These are phyloP conservation scores for Rhamnusium bicolor DNA, from an alignment of 2,888 invertebrate genomes.

Conservation along the genomic window DNA sequence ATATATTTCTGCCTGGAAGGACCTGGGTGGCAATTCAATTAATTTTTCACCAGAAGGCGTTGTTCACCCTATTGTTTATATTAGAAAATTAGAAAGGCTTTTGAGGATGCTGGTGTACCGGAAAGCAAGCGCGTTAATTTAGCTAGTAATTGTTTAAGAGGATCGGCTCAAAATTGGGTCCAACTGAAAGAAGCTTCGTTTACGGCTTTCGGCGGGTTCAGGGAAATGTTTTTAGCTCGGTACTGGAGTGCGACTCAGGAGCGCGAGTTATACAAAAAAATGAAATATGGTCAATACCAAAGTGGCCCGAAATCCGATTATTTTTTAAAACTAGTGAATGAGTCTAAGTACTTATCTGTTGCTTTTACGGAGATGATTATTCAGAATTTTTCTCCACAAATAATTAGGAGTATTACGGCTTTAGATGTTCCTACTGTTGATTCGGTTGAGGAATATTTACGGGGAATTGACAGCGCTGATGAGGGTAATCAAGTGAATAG, in stretches of 20 bases:
- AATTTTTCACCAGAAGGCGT: neutral
- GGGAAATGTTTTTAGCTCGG: conserved; percentile 22
- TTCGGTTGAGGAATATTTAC: neutral
- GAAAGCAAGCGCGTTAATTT: neutral
- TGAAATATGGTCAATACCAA: conserved; percentile 1
- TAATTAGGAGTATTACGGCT: neutral
- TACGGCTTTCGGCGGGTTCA: conserved; percentile 14
- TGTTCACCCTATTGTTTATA: neutral
- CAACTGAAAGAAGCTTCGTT: conserved; percentile 9
- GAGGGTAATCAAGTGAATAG: too few relatives aligned
- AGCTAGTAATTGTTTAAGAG: conserved; percentile 6
- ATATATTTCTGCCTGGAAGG: conserved; percentile 4
- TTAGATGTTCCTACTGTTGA: neutral
- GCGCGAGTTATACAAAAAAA: neutral
- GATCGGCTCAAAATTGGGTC: conserved; percentile 28
- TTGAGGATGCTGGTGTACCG: conserved; percentile 22
- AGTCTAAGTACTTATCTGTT: neutral
- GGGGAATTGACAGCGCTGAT: too few relatives aligned
- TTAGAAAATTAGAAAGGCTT: conserved; percentile 22
- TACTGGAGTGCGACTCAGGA: conserved; percentile 14
- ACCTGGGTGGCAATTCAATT: neutral
- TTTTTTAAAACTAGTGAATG: neutral
- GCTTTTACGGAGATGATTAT: neutral
- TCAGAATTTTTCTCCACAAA: neutral
- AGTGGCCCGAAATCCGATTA: neutral